Conservation (phyloP, 2,113 vertebrate species). For the Illadopsis cleaveri region DNA sequence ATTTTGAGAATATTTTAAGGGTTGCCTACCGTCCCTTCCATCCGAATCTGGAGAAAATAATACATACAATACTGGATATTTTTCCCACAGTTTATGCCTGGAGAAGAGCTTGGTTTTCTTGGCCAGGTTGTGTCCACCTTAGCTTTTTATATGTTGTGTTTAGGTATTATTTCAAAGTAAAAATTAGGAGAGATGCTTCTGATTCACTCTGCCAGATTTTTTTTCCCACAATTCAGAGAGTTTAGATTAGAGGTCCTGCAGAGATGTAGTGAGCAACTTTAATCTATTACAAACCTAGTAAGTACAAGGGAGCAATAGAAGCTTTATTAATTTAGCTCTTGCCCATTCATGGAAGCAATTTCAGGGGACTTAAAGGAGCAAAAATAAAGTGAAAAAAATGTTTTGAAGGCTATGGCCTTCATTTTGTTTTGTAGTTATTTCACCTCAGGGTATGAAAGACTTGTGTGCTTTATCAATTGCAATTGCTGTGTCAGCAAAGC, state of each 20-base stretch:
- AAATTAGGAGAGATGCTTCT: neutral
- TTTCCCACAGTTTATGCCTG: neutral
- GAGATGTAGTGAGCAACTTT: neutral
- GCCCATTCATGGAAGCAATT: neutral
- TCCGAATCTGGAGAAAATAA: neutral
- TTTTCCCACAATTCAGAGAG: neutral
- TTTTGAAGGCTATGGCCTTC: neutral
- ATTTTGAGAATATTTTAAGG: neutral
- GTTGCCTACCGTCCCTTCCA: neutral
- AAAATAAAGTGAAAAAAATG: neutral
- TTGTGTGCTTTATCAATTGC: neutral
- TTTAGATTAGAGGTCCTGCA: neutral
- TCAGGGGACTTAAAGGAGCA: neutral
- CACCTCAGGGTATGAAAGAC: neutral
- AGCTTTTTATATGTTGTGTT: neutral
- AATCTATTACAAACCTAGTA: neutral
- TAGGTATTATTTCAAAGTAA: neutral
- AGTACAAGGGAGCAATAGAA: neutral
- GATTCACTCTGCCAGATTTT: neutral
- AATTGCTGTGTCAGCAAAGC: neutral
- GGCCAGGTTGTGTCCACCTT: neutral
- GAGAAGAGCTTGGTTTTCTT: neutral
- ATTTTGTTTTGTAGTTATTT: neutral
- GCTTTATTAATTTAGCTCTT: neutral
- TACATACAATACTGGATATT: neutral